A percentile compares a stretch with the other conserved stretches of the same genome.
Conservation (phyloP, 2,113 vertebrate species). For the Pituophis catenifer region DNA sequence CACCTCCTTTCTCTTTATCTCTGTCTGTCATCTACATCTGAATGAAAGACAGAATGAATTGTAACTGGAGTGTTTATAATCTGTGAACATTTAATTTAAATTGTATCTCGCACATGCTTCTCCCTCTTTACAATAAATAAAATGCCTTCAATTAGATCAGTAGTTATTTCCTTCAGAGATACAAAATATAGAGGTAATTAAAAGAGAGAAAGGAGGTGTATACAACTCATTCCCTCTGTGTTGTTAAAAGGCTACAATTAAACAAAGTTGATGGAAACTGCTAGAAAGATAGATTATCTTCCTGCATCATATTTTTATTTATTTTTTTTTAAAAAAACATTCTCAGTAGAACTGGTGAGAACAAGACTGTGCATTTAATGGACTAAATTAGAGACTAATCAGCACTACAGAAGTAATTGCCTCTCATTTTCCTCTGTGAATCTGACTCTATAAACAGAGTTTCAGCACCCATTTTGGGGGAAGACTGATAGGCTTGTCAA, state of each 20-base stretch:
- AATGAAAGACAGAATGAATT: background rate
- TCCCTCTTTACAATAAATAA: conserved; percentile 8
- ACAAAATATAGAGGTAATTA: conserved; percentile 20
- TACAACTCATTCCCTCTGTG: conserved; percentile 4
- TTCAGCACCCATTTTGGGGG: background rate
- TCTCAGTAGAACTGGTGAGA: conserved; percentile 14
- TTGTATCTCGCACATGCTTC: background rate
- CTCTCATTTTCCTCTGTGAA: background rate
- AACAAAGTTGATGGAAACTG: conserved; percentile 16
- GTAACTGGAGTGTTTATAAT: background rate
- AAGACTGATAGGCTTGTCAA: background rate
- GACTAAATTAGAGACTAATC: conserved; percentile 5
- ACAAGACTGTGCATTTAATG: conserved; percentile 11
- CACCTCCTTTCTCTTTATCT: background rate
- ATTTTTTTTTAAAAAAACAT: background rate
- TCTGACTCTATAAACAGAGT: background rate
- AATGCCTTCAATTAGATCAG: background rate
- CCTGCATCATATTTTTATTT: background rate
- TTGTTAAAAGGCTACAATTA: conserved; percentile 15
- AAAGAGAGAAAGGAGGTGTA: conserved; percentile 9
- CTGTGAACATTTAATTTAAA: background rate
- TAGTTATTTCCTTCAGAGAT: conserved; percentile 5
- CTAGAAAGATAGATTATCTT: conserved; percentile 24
- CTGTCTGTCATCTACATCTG: background rate
- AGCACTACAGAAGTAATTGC: background rate